These are phyloP conservation scores for Fragum sueziense DNA, from an alignment of 2,888 invertebrate species.

Conservation along the genomic window DNA sequence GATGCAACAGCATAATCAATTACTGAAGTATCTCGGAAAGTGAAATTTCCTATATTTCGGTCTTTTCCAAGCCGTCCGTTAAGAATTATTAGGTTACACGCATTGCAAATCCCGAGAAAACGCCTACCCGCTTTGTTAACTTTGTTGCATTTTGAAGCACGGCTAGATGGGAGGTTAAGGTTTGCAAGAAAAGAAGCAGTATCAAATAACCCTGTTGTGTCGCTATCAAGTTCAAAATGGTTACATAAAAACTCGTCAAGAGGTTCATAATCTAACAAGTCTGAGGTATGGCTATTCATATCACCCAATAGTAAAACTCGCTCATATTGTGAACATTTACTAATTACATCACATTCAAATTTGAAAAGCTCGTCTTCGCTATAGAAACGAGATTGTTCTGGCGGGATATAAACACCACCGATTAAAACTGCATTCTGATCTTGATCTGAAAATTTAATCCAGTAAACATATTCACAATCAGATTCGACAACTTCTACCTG, in stretches of 20 bases:
- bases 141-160: neutral
- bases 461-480: conserved; percentile 19
- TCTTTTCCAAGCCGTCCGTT: conserved; percentile 13
- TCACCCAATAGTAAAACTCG: conserved; percentile 6
- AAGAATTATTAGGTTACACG: too few relatives aligned
- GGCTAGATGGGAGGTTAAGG: neutral
- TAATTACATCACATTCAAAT: conserved; percentile 15
- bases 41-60: neutral
- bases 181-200: neutral
- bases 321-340: too few relatives aligned
- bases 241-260: conserved; percentile 17
- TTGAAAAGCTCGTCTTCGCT: conserved; percentile 20
- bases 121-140: neutral
- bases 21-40: conserved; percentile 11
- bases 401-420: conserved; percentile 9
- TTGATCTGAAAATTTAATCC: conserved; percentile 9
- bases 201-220: neutral
- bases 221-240: conserved; percentile 21
- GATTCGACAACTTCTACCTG: conserved; percentile 7
- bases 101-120: too few relatives aligned
- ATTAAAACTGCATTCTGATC: neutral
- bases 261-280: conserved; percentile 13
- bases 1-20: conserved; percentile 16
- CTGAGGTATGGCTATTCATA: conserved; percentile 5
- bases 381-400: conserved; percentile 19